Evolutionary conservation across 2,888 invertebrate genomes (phyloP).

Genomic region (Ophioninae sp.): DNA sequence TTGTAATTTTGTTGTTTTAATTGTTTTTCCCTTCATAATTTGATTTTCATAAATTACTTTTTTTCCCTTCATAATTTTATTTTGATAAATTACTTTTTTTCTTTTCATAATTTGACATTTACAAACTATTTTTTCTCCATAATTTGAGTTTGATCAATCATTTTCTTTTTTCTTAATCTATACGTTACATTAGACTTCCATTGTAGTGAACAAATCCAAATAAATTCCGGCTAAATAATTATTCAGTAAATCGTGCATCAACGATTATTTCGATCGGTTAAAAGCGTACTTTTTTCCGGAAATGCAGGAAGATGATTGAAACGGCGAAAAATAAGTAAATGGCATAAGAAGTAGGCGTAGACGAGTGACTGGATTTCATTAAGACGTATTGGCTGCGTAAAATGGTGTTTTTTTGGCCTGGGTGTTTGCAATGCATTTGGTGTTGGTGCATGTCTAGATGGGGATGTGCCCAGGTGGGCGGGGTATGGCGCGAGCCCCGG

Average conservation of each 20-base stretch:
- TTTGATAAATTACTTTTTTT: neutral
- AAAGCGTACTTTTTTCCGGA: slow-evolving; percentile 2
- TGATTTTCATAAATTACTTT: neutral
- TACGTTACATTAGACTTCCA: neutral
- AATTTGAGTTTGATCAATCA: neutral
- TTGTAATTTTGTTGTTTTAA: neutral
- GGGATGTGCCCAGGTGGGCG: slow-evolving; percentile 80
- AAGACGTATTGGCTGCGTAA: slow-evolving; percentile 76
- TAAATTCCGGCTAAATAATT: neutral
- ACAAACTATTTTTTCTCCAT: neutral
- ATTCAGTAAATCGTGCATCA: slow-evolving; percentile 14
- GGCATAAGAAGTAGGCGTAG: slow-evolving; percentile 54
- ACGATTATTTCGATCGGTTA: neutral
- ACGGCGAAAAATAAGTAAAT: slow-evolving; percentile 4
- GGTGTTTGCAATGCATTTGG: slow-evolving; percentile 81
- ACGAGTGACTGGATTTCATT: slow-evolving; percentile 60
- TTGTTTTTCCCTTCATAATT: neutral
- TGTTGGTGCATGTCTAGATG: slow-evolving; percentile 82
- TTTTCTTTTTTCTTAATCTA: neutral
- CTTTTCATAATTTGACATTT: neutral
- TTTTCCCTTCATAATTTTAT: neutral
- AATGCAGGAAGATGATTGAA: neutral
- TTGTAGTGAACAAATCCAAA: slow-evolving; percentile 19
- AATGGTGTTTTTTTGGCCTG: slow-evolving; percentile 78
- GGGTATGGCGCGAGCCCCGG: slow-evolving; percentile 79